phyloP scores from a whole-genome alignment of 2,888 invertebrate species.

The Agapostemon virescens region DNA sequence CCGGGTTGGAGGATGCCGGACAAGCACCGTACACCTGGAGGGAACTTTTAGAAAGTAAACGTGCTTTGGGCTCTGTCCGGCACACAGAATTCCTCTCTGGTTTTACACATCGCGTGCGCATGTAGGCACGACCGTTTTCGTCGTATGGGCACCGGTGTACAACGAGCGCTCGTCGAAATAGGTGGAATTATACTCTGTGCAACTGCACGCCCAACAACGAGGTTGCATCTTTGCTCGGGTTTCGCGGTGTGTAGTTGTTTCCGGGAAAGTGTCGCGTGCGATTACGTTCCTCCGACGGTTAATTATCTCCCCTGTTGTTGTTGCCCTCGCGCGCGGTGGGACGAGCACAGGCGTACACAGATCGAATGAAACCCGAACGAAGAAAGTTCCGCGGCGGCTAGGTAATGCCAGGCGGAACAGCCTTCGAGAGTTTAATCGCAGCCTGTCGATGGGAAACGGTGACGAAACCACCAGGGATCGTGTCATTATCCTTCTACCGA shows the following conservation, averaged over 20 bases:
- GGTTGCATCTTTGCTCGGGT: slow-evolving; percentile 21
- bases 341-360: neutral
- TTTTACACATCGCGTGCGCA: slow-evolving; percentile 20
- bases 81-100: slow-evolving; percentile 27
- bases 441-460: slow-evolving; percentile 21
- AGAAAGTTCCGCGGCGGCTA: slow-evolving; percentile 21
- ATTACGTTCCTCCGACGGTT: neutral
- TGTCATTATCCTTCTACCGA: slow-evolving; percentile 2
- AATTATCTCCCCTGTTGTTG: slow-evolving; percentile 9
- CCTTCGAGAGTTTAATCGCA: slow-evolving; percentile 49
- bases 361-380: slow-evolving; percentile 18
- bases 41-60: slow-evolving; percentile 77
- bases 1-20: slow-evolving; percentile 56
- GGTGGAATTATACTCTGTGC: slow-evolving; percentile 32
- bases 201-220: neutral
- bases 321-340: neutral
- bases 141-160: neutral
- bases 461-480: slow-evolving; percentile 1
- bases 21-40: slow-evolving; percentile 27
- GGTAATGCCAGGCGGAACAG: slow-evolving; percentile 26
- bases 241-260: slow-evolving; percentile 12
- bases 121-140: neutral
- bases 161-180: neutral
- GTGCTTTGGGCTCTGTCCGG: slow-evolving; percentile 4
- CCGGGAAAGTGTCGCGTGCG: slow-evolving; percentile 50